Percentiles rank a stretch among this genome's conserved stretches.
phyloP scores from a whole-genome alignment of 2,797 vertebrate genomes.

The Holocentrus rufus region DNA sequence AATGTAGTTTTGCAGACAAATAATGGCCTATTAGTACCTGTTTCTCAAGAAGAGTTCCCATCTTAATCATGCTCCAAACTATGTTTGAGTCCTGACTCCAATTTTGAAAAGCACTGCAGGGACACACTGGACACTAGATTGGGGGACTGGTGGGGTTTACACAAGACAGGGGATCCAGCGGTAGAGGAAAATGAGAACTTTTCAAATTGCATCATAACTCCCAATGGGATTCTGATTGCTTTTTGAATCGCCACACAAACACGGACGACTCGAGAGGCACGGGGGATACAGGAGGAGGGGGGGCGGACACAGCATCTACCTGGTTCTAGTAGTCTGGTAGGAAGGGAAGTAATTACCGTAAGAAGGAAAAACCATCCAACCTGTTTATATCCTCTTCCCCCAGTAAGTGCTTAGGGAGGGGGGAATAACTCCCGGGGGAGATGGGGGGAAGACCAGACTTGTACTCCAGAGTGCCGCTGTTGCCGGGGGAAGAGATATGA shows the following conservation, averaged over 20 bases:
- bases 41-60: neutral
- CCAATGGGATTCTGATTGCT: neutral
- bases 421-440: slow-evolving; percentile 94
- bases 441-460: slow-evolving; percentile 91
- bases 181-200: slow-evolving; percentile 8
- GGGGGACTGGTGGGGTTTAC: neutral
- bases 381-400: slow-evolving; percentile 97
- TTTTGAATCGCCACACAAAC: slow-evolving; percentile 39
- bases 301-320: slow-evolving; percentile 66
- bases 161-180: neutral
- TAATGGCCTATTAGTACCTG: neutral
- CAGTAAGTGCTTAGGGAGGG: slow-evolving; percentile 94
- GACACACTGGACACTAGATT: slow-evolving; percentile 1
- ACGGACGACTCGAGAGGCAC: slow-evolving; percentile 23
- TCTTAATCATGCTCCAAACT: neutral
- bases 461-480: slow-evolving; percentile 95
- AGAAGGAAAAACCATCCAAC: slow-evolving; percentile 90
- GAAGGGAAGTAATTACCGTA: slow-evolving; percentile 83
- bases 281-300: neutral
- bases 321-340: slow-evolving; percentile 67
- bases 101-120: slow-evolving; percentile 38
- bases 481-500: slow-evolving; percentile 90
- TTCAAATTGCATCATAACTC: slow-evolving; percentile 36
- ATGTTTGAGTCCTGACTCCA: neutral
- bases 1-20: neutral